Evolutionary conservation across 2,888 invertebrate species (phyloP).

Genomic region (Papilio elwesi): DNA sequence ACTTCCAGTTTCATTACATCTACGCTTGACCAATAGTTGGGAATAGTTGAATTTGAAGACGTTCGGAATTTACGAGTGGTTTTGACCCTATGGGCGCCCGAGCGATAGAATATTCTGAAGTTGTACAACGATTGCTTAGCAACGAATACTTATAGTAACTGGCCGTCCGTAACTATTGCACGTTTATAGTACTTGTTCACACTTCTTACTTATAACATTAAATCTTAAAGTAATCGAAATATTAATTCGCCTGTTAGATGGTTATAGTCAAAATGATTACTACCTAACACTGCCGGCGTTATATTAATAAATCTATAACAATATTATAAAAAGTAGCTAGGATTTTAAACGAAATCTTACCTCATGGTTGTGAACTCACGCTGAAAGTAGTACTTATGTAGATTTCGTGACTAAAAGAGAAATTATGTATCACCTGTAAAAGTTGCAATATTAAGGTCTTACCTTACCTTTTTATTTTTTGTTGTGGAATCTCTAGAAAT

Average conservation of each 20-base stretch:
- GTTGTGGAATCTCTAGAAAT: not conserved
- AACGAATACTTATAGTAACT: constrained; percentile 66
- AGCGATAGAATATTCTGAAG: constrained; percentile 70
- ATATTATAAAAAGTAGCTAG: too few relatives aligned
- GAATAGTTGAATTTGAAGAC: constrained; percentile 83
- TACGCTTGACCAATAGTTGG: constrained; percentile 73
- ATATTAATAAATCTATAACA: too few relatives aligned
- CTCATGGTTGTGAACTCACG: too few relatives aligned
- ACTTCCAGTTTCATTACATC: constrained; percentile 59
- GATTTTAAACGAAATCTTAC: too few relatives aligned
- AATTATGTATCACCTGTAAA: not conserved
- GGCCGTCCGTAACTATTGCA: constrained; percentile 25
- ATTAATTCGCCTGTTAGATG: too few relatives aligned
- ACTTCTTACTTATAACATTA: constrained; percentile 11
- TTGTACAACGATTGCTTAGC: constrained; percentile 69
- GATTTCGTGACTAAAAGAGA: too few relatives aligned
- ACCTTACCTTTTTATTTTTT: not conserved
- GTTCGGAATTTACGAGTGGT: constrained; percentile 80
- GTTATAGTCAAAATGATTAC: too few relatives aligned
- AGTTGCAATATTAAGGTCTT: not conserved
- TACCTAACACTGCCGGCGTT: too few relatives aligned
- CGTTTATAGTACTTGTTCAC: constrained; percentile 11
- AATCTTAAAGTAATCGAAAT: too few relatives aligned
- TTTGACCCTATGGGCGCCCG: constrained; percentile 75
- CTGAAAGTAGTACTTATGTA: too few relatives aligned